These are phyloP conservation scores for Homarus gammarus DNA, from an alignment of 2,888 invertebrate species.

Conservation along the genomic window DNA sequence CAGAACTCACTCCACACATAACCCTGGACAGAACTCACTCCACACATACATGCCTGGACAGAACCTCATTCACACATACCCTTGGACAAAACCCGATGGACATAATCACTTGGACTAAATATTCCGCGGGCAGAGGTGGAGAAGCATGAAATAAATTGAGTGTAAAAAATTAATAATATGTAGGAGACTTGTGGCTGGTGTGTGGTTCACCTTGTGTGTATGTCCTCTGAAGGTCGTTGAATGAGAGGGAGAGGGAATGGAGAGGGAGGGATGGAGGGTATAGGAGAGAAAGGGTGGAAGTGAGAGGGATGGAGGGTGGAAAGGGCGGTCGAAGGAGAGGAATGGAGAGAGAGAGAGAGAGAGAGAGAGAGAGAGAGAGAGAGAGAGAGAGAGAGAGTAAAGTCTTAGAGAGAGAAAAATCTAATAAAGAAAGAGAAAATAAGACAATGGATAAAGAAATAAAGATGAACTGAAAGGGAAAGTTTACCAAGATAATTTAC, in stretches of 20 bases:
- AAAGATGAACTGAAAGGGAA: background rate
- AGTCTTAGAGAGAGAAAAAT: background rate
- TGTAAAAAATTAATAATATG: too few species aligned
- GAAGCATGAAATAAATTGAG: too few species aligned
- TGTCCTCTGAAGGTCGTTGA: too few species aligned
- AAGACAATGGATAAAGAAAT: background rate
- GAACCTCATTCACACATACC: too few species aligned
- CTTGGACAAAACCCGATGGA: too few species aligned
- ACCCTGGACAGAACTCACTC: too few species aligned
- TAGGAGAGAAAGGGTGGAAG: background rate
- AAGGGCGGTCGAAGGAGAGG: slow-evolving; percentile 6
- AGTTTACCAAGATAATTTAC: background rate
- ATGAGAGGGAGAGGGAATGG: background rate
- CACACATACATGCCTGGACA: too few species aligned
- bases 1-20: too few species aligned
- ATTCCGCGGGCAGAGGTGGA: too few species aligned
- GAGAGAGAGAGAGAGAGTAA: background rate
- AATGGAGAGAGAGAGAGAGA: background rate
- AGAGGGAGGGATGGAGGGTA: background rate
- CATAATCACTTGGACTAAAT: too few species aligned
- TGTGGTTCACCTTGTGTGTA: too few species aligned
- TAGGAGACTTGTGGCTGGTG: too few species aligned
- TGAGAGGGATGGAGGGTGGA: background rate
- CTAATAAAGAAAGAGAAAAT: background rate
- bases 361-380: background rate